Conservation (phyloP, 1,140 invertebrate genomes). For the Drosophila melanica region DNA sequence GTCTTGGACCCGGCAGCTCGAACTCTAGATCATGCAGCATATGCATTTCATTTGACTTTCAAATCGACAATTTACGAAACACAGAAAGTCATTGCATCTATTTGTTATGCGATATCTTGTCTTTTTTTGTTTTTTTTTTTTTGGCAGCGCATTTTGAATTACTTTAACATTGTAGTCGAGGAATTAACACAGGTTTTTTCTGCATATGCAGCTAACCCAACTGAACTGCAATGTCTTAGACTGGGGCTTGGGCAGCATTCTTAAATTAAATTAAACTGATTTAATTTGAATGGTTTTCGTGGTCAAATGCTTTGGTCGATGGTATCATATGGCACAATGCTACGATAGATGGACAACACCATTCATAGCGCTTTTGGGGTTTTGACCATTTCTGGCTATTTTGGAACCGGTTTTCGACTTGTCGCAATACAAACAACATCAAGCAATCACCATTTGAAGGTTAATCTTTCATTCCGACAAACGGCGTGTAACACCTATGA, state of each 20-base stretch:
- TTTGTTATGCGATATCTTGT: not conserved
- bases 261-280: not conserved
- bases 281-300: constrained; percentile 9
- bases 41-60: constrained; percentile 26
- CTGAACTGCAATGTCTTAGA: not conserved
- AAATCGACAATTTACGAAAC: not conserved
- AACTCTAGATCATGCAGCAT: not conserved
- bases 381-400: constrained; percentile 26
- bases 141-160: not conserved
- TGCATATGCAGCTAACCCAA: not conserved
- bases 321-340: not conserved
- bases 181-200: not conserved
- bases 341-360: not conserved
- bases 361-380: constrained; percentile 3
- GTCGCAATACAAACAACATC: constrained; percentile 48
- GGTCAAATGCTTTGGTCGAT: not conserved
- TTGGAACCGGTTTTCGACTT: constrained; percentile 37
- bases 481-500: constrained; percentile 25
- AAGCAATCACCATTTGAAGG: constrained; percentile 53
- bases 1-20: not conserved
- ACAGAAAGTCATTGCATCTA: too few relatives aligned
- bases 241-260: not conserved
- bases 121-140: too few relatives aligned
- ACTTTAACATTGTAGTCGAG: not conserved
- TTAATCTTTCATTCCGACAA: constrained; percentile 67